Evolutionary conservation across 2,888 invertebrate genomes (phyloP), one percentile per base, ranked within the genome.

Genomic region (Dichetophora obliterata): DNA sequence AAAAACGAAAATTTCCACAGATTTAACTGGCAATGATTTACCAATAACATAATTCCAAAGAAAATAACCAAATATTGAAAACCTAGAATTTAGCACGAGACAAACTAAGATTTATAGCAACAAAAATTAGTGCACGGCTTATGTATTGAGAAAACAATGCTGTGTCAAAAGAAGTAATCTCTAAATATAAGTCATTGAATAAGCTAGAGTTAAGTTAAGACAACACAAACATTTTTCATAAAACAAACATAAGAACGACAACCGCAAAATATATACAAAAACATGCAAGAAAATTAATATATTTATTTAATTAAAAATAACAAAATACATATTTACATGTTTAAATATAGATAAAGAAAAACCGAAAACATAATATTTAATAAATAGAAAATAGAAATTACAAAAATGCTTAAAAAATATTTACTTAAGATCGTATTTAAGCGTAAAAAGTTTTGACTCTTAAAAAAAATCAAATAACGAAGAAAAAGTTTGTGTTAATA

Each of bases 261-360:
- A 54, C 1, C 6, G 22, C 22, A 54, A 54, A 54, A 19, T 19
- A 34, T 63, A 57, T 19, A 65, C 6, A 74, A 16, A 77, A 78
- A 78, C 71, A 77, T 77, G 79, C 75, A 82, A 52, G 37, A 63
- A 74, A 72, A 52, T n/a, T 27, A 52, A 54, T 69, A 69, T 69
- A 69, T 69, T 69, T 63, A 43, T 43, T 34, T 34, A 63, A 34
- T 54, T 73, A 59, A 16, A 43, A 57, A 72, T 66, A 27, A 19
- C 22, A 19, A 73, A 72, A 76, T 48, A 61, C 27, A 69, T 69
- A 72, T 72, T 72, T 75, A 75, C 75, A 69, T 75, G 68, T 75
- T 75, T 75, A 59, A 72, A 72, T 43, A 59, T 68, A 61, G 5
- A 24, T 8, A 5, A 19, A 75, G 6, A 68, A 22, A 70, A 37